These are phyloP conservation scores for Limnephilus lunatus DNA, from an alignment of 2,888 invertebrate genomes.

Conservation along the genomic window DNA sequence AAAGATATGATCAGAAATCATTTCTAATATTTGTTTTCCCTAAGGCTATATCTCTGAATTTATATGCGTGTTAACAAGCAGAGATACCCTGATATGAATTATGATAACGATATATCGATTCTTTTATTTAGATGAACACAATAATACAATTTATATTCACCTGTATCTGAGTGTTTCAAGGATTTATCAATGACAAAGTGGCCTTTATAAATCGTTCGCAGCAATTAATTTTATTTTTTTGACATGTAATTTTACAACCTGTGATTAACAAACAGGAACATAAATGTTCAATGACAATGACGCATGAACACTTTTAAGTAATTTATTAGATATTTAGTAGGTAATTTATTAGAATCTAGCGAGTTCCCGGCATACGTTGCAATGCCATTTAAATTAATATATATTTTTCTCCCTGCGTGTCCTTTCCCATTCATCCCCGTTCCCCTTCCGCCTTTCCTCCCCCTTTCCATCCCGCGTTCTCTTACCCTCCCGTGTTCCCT, in stretches of 20 bases:
- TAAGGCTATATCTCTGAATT: not conserved
- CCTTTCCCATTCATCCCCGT: too few species aligned
- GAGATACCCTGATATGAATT: not conserved
- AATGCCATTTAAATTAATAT: too few species aligned
- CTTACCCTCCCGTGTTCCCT: too few species aligned
- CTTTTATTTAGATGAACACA: not conserved
- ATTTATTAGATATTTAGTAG: not conserved
- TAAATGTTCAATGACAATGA: not conserved
- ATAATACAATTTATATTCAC: not conserved
- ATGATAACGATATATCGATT: not conserved
- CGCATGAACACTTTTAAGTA: not conserved
- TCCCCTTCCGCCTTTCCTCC: too few species aligned
- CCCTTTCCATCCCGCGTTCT: too few species aligned
- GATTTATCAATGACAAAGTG: not conserved
- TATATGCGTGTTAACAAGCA: not conserved
- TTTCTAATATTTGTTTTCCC: not conserved
- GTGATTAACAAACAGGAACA: not conserved
- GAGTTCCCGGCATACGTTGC: too few species aligned
- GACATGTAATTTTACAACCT: not conserved
- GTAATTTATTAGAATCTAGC: too few species aligned
- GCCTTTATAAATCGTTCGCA: not conserved
- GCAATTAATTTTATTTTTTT: not conserved
- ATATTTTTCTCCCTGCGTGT: too few species aligned
- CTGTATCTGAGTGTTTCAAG: not conserved
- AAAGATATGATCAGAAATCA: not conserved